These are phyloP conservation scores for Xiphydria camelus DNA, from an alignment of 2,888 invertebrate genomes.

Conservation along the genomic window DNA sequence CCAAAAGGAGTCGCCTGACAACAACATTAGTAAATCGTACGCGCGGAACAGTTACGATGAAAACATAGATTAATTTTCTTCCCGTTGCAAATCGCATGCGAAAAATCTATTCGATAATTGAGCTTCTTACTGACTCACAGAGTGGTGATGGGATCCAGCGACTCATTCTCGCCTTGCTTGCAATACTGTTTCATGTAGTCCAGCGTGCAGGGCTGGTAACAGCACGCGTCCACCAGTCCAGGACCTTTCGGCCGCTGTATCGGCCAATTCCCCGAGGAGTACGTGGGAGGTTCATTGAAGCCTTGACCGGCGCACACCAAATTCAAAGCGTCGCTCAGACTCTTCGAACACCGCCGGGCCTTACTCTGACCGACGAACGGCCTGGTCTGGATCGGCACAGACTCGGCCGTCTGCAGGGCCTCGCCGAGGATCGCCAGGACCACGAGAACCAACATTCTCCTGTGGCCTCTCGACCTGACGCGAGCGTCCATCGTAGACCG, in stretches of 20 bases:
- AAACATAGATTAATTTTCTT: too few species aligned
- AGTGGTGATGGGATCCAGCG: too few species aligned
- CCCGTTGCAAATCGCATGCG: too few species aligned
- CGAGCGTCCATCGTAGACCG: slow-evolving; percentile 11
- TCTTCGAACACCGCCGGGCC: slow-evolving; percentile 44
- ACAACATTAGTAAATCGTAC: too few species aligned
- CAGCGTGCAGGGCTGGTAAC: slow-evolving; percentile 41
- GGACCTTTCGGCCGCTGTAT: slow-evolving; percentile 23
- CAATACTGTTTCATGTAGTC: slow-evolving; percentile 49
- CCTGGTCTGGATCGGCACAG: slow-evolving; percentile 12
- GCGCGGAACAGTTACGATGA: too few species aligned
- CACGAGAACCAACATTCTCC: slow-evolving; percentile 15
- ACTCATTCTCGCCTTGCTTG: too few species aligned
- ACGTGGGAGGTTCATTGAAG: slow-evolving; percentile 43
- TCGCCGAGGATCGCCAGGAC: slow-evolving; percentile 21
- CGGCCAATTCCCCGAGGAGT: slow-evolving; percentile 17
- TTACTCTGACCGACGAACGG: slow-evolving; percentile 24
- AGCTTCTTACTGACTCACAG: too few species aligned
- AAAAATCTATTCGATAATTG: too few species aligned
- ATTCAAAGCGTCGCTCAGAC: slow-evolving; percentile 46
- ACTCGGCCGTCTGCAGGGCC: slow-evolving; percentile 15
- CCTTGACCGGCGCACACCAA: slow-evolving; percentile 45
- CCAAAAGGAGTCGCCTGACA: too few species aligned
- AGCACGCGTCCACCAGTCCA: slow-evolving; percentile 52
- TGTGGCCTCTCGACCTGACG: slow-evolving; percentile 2